Base-by-base conservation (phyloP, 1,140 invertebrate genomes). In the Drosophila rhopaloa region DNA sequence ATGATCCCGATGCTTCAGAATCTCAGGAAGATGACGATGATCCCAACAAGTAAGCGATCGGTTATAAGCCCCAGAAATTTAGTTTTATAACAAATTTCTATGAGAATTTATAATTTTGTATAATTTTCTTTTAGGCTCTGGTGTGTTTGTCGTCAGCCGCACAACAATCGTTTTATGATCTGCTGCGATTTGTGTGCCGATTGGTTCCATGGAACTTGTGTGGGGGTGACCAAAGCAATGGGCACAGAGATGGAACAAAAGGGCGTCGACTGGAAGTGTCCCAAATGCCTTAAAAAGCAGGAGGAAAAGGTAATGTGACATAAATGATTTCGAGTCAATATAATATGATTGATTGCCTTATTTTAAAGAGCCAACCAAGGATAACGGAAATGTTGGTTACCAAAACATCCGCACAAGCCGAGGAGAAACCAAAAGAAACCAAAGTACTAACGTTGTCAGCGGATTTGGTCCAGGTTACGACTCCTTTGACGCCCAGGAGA, bases 141-240 rank as follows among this genome's bases (percentile, higher is more conserved):
- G 97, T 99, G 98, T 92, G 97, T 99, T 84, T 99, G 98, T 91
- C 96, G 96, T 81, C 96, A 98, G 85, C 98, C 98, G 0, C 97
- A 99, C 92, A 98, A 98, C 83, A 98, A 98, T 93, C 94, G 97
- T 35, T 99, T 99, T 92, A 99, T 99, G 98, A 99, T 99, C 88
- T 98, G 97, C 91, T 99, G 98, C 92, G 98, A 99, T 93, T 94
- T 95, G 1, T 99, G 98, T 93, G 96, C 98, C 92, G 97, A 99
- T 84, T 99, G 98, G 98, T 99, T 97, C 91, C 98, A 99, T 93
- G 98, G 98, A 7, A 97, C 96, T 84, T 99, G 98, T 93, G 98
- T 99, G 6, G 97, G 97, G 68, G 96, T 99, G 5, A 98, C 97
- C 13, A 97, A 98, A 93, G 95, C 95, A 2, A 97, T 97, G 95